Evolutionary conservation across 2,797 vertebrate species (phyloP).

Genomic region (Toxotes lorentzi): DNA sequence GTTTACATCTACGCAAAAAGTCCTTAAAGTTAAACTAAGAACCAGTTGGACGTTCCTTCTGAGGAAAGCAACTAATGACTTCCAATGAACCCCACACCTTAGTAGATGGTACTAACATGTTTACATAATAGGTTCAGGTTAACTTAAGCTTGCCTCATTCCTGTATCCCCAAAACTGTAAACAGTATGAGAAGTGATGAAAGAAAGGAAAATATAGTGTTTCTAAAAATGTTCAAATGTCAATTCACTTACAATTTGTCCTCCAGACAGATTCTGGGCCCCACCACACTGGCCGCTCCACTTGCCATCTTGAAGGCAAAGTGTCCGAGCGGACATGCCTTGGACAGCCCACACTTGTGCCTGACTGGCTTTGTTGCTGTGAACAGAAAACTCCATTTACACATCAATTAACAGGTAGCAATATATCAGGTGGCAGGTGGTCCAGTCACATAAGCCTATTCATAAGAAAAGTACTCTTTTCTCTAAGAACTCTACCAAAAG

Average conservation of each 20-base stretch:
- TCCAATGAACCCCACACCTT: no score
- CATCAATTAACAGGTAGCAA: neutral
- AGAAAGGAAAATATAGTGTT: no score
- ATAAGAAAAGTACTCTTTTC: neutral
- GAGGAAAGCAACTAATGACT: neutral
- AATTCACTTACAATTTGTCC: conserved; percentile 90
- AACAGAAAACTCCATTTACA: conserved; percentile 26
- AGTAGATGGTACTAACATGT: neutral
- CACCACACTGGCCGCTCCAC: conserved; percentile 96
- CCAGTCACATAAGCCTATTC: fast-evolving
- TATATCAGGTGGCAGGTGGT: neutral
- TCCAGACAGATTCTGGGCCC: conserved; percentile 96
- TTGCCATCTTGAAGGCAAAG: conserved; percentile 96
- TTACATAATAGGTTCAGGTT: neutral
- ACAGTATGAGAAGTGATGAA: neutral
- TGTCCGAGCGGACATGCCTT: conserved; percentile 91
- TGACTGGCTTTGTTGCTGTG: conserved; percentile 86
- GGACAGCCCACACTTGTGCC: conserved; percentile 91
- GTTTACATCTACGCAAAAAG: no score
- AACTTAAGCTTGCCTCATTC: no score
- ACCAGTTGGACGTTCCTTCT: neutral
- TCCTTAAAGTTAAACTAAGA: neutral
- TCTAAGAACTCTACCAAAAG: neutral
- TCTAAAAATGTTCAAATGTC: neutral
- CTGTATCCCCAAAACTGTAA: neutral